phyloP scores from a whole-genome alignment of 2,888 invertebrate genomes.

The Schizaphis graminum region DNA sequence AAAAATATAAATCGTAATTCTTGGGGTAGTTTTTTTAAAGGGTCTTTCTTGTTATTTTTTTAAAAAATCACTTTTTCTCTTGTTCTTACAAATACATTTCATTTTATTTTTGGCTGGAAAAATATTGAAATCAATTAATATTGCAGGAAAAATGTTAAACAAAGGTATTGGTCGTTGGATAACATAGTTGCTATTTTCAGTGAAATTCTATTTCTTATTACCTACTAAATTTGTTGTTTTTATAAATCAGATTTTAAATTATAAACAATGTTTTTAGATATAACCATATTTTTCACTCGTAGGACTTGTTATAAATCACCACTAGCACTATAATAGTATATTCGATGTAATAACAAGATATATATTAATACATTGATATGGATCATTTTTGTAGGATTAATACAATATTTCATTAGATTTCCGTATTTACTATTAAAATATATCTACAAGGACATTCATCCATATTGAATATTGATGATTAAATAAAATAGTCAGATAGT shows the following conservation, averaged over 20 bases:
- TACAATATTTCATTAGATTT: background rate
- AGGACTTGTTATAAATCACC: background rate
- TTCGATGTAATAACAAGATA: background rate
- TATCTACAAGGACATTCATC: background rate
- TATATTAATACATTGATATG: background rate
- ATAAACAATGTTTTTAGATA: background rate
- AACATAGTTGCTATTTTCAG: background rate
- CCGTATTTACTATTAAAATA: background rate
- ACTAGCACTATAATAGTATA: background rate
- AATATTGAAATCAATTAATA: conserved; percentile 38
- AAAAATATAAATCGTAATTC: conserved; percentile 34
- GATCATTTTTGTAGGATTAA: background rate
- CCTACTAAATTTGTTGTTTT: background rate
- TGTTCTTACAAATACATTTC: background rate
- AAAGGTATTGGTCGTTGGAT: background rate
- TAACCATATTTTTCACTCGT: background rate
- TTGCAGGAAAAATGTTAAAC: background rate
- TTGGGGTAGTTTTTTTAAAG: background rate
- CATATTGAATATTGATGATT: background rate
- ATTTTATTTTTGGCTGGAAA: background rate
- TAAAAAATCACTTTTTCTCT: conserved; percentile 11
- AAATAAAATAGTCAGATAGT: background rate
- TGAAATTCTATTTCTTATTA: conserved; percentile 7
- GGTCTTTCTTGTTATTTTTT: background rate
- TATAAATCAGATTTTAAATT: background rate